phyloP scores from a whole-genome alignment of 1,140 invertebrate genomes.

The Apis dorsata region DNA sequence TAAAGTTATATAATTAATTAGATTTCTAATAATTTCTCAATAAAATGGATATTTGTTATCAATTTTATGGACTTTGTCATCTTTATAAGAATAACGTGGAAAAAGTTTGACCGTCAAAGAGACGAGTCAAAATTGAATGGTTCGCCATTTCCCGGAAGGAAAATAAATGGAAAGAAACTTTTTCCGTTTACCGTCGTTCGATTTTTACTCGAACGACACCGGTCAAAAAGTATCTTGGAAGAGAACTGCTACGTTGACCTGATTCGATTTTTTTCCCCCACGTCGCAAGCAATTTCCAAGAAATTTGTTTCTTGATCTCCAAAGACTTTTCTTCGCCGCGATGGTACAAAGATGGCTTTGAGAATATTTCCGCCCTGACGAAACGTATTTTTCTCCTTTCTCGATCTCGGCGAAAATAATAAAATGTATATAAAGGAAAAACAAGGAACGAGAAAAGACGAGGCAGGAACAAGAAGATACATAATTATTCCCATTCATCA shows the following conservation, averaged over 20 bases:
- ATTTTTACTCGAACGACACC: constrained; percentile 13
- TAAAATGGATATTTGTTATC: not conserved
- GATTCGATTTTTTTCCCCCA: not conserved
- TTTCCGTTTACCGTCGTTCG: not conserved
- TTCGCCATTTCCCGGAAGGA: not conserved
- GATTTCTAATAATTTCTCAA: not conserved
- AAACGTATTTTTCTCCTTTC: not conserved
- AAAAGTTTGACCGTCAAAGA: not conserved
- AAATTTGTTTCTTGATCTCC: not conserved
- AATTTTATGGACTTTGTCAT: too few relatives aligned
- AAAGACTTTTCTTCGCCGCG: not conserved
- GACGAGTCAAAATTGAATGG: not conserved
- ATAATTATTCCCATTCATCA: not conserved
- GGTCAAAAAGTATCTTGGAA: not conserved
- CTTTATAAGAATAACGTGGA: not conserved
- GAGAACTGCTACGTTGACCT: constrained; percentile 1
- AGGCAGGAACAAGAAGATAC: not conserved
- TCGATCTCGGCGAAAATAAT: not conserved
- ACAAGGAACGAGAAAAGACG: not conserved
- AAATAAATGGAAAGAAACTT: not conserved
- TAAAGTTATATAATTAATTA: too few relatives aligned
- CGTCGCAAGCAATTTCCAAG: not conserved
- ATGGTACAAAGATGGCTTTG: not conserved
- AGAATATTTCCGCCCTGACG: not conserved
- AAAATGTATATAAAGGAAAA: not conserved